Percentiles rank a stretch among this genome's conserved stretches.
Evolutionary conservation across 30 jellyfish, hydroid and myxozoan genomes (phyloP).

Genomic region (Cassiopea xamachana): DNA sequence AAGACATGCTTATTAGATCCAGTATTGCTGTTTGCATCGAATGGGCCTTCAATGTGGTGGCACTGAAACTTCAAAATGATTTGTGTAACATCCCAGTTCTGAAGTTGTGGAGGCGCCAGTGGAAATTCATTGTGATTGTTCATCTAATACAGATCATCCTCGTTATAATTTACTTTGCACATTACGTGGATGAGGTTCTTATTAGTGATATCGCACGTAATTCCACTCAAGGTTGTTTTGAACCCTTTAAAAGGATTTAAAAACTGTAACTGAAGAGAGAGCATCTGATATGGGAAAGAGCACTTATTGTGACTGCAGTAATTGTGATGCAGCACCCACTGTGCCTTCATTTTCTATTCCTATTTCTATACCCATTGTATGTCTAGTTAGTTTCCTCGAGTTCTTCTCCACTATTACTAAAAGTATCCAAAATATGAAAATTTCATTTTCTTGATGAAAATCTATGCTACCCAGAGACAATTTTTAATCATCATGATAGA

Average conservation of each 20-base stretch:
- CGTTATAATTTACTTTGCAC: slow-evolving; percentile 6
- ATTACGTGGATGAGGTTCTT: neutral
- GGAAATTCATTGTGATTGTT: slow-evolving; percentile 16
- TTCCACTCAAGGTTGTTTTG: neutral
- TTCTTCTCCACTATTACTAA: no score
- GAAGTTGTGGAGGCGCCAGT: slow-evolving; percentile 13
- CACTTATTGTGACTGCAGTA: no score
- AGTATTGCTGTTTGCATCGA: slow-evolving; percentile 29
- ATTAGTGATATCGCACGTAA: neutral
- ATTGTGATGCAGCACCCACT: no score
- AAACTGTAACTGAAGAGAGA: no score
- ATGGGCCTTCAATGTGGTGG: neutral
- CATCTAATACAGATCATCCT: slow-evolving; percentile 23
- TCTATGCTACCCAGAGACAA: no score
- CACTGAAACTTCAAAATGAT: slow-evolving; percentile 10
- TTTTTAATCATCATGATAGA: no score
- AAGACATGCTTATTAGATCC: slow-evolving; percentile 1
- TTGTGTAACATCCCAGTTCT: slow-evolving; percentile 1
- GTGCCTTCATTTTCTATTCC: no score
- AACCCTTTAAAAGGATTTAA: neutral
- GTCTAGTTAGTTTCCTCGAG: no score
- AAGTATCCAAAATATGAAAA: no score
- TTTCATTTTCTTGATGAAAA: no score
- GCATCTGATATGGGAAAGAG: no score
- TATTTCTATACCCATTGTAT: no score